Evolutionary conservation across 2,113 vertebrate species (phyloP), one percentile per base, ranked within the genome.

Genomic region (Sphaerodactylus townsendi): DNA sequence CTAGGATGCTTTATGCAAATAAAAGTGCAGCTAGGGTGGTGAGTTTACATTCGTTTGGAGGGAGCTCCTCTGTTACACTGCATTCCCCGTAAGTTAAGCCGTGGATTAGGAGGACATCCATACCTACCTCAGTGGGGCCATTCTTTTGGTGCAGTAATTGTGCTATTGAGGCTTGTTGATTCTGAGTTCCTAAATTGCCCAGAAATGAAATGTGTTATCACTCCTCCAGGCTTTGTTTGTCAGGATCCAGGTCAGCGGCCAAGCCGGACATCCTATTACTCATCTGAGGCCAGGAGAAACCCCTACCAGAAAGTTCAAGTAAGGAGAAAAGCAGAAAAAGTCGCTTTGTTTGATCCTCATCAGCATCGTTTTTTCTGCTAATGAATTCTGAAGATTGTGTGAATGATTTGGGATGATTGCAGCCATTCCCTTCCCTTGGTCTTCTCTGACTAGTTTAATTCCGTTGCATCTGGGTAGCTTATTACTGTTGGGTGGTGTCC

Each of bases 151-250:
- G 35, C 85, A 4, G n/a, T 3, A n/a, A 2, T 91, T 72, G 76
- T 74, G 3, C 28, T 83, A 5, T 19, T 41, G n/a, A 70, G 81
- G 3, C 68, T 84, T 78, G 0, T 89, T 70, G 50, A 72, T 84
- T 2, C 48, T 19, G 1, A 5, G 37, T 89, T 84, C 30, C 39
- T 15, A 77, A 4, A 85, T 8, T 76, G 41, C 23, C 41, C 53
- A 33, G 23, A 77, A 78, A 64, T 46, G 15, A 33, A 25, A 88
- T 56, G 8, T 91, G 81, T 88, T 91, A 53, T 88, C 83, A 71
- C 90, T 75, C 44, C 69, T 41, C 4, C 39, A 99, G 98, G 98
- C 59, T 97, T 99, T 6, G 97, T 99, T 78, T 99, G 98, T 95
- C 98, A 97, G 90, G 96, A 99, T 94, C 98, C 98, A 82, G 88